A percentile compares a stretch with the other conserved stretches of the same genome.
Evolutionary conservation across 2,797 vertebrate species (phyloP).

Genomic region (Xyrichtys novacula): DNA sequence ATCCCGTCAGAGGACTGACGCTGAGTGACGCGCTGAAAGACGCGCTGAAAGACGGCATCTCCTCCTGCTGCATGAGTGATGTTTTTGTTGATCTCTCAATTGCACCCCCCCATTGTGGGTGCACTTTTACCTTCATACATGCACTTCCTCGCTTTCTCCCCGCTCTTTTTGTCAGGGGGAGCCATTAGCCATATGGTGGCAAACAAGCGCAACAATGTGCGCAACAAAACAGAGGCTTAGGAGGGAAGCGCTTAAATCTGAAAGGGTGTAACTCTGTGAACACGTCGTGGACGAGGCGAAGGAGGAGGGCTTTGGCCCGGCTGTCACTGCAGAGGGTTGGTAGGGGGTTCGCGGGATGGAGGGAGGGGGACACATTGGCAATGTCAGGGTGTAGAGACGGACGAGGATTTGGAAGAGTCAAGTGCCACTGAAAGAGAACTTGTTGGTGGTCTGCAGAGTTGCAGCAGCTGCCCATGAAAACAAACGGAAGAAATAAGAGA

Average conservation of each 20-base stretch:
- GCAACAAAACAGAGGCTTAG: slow-evolving; percentile 50
- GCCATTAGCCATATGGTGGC: slow-evolving; percentile 74
- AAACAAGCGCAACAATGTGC: slow-evolving; percentile 59
- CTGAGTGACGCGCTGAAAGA: slow-evolving; percentile 66
- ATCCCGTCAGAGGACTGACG: slow-evolving; percentile 54
- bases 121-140: slow-evolving; percentile 41
- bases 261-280: slow-evolving; percentile 71
- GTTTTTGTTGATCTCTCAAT: slow-evolving; percentile 68
- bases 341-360: neutral
- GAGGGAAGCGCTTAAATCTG: slow-evolving; percentile 64
- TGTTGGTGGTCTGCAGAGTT: slow-evolving; percentile 86
- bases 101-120: slow-evolving; percentile 48
- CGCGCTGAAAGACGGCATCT: slow-evolving; percentile 61
- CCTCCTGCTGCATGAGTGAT: slow-evolving; percentile 56
- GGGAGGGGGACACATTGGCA: slow-evolving; percentile 77
- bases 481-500: slow-evolving; percentile 84
- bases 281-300: slow-evolving; percentile 49
- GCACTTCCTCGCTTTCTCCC: slow-evolving; percentile 39
- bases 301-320: slow-evolving; percentile 66
- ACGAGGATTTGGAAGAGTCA: slow-evolving; percentile 89
- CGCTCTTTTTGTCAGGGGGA: slow-evolving; percentile 48
- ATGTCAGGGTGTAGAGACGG: slow-evolving; percentile 80
- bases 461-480: slow-evolving; percentile 84
- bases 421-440: slow-evolving; percentile 85
- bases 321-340: slow-evolving; percentile 41